Percentiles rank a stretch among this genome's conserved stretches.
Evolutionary conservation across 2,113 vertebrate genomes (phyloP).

Genomic region (Carassius auratus): DNA sequence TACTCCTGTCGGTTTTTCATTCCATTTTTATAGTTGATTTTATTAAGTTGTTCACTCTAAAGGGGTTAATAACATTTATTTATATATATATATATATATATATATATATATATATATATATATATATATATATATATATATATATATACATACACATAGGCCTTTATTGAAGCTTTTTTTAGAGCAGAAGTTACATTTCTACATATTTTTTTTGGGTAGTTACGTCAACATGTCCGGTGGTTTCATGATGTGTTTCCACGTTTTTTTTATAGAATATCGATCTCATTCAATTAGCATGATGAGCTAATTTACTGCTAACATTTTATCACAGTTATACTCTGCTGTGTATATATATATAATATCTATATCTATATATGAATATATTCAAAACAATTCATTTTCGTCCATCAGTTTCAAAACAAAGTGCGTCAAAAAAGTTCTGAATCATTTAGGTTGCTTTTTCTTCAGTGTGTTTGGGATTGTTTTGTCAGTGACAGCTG

Average conservation of each 20-base stretch:
- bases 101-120: background rate
- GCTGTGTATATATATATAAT: conserved; percentile 75
- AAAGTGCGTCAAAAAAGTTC: conserved; percentile 54
- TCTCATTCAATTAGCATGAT: conserved; percentile 75
- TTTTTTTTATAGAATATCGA: conserved; percentile 63
- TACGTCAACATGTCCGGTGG: conserved; percentile 59
- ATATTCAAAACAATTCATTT: conserved; percentile 74
- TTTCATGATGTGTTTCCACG: conserved; percentile 70
- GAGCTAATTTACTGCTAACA: conserved; percentile 73
- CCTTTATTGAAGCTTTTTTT: conserved; percentile 48
- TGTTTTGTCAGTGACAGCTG: conserved; percentile 51
- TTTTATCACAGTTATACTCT: conserved; percentile 72
- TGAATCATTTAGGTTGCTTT: conserved; percentile 60
- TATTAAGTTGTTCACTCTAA: conserved; percentile 63
- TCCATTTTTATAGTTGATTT: conserved; percentile 70
- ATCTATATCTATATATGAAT: conserved; percentile 75
- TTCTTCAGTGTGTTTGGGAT: conserved; percentile 59
- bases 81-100: background rate
- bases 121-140: background rate
- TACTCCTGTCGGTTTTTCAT: conserved; percentile 61
- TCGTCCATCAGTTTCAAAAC: conserved; percentile 64
- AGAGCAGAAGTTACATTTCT: conserved; percentile 59
- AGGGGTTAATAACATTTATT: conserved; percentile 63
- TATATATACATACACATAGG: background rate
- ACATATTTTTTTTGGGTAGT: conserved; percentile 50